Evolutionary conservation across 2,113 vertebrate genomes (phyloP).

Genomic region (Rhinichthys klamathensis): DNA sequence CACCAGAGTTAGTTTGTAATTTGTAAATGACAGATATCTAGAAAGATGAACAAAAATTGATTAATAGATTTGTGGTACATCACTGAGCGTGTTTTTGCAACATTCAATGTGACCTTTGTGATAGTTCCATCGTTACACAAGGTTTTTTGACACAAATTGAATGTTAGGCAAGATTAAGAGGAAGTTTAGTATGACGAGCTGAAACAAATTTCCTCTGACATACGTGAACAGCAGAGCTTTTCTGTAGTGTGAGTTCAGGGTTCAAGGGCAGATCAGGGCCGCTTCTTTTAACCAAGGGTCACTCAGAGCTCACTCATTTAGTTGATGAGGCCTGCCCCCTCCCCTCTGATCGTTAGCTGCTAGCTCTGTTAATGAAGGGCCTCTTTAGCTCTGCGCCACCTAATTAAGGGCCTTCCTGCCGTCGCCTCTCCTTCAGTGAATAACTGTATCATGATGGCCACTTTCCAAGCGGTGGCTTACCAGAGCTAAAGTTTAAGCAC

Average conservation of each 20-base stretch:
- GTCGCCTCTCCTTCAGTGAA: constrained; percentile 23
- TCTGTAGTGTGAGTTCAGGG: constrained; percentile 20
- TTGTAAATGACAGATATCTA: background rate
- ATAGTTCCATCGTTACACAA: background rate
- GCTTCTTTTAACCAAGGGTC: constrained; percentile 37
- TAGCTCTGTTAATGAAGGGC: constrained; percentile 57
- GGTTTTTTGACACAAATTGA: background rate
- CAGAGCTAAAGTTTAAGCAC: constrained; percentile 50
- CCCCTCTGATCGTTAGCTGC: constrained; percentile 48
- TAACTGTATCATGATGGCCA: constrained; percentile 29
- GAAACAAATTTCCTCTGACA: background rate
- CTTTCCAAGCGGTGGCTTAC: constrained; percentile 6
- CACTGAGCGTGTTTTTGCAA: background rate
- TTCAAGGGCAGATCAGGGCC: constrained; percentile 41
- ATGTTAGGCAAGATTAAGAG: background rate
- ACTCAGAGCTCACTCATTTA: constrained; percentile 21
- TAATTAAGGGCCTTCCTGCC: constrained; percentile 53
- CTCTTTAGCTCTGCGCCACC: constrained; percentile 53
- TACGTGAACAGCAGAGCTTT: background rate
- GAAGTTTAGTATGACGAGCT: background rate
- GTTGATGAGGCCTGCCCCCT: constrained; percentile 46
- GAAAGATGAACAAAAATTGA: background rate
- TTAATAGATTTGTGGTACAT: background rate
- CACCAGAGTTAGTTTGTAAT: background rate
- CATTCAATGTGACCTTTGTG: background rate